Percentiles rank a stretch among this genome's conserved stretches.
phyloP scores from a whole-genome alignment of 2,797 vertebrate species.

The Danio choprae region DNA sequence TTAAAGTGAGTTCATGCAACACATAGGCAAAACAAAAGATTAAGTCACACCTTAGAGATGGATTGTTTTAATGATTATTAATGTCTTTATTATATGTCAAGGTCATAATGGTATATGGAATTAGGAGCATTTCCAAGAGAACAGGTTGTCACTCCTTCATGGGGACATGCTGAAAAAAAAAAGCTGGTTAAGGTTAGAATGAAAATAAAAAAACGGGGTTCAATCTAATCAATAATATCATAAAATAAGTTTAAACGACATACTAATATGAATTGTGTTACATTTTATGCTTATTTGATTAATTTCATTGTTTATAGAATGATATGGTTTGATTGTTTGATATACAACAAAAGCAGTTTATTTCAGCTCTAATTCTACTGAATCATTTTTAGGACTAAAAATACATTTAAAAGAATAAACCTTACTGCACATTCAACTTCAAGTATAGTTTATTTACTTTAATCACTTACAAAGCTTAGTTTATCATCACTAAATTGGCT shows the following conservation, averaged over 20 bases:
- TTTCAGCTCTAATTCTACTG: too few relatives aligned
- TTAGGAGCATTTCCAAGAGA: neutral
- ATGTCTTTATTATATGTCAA: neutral
- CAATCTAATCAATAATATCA: too few relatives aligned
- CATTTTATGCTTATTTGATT: too few relatives aligned
- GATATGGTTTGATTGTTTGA: neutral
- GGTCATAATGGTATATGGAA: neutral
- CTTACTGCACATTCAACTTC: neutral
- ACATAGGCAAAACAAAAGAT: slow-evolving; percentile 27
- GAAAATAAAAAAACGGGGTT: too few relatives aligned
- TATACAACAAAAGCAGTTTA: neutral
- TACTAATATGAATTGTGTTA: too few relatives aligned
- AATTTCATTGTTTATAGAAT: neutral
- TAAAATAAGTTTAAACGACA: too few relatives aligned
- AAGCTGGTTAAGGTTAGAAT: too few relatives aligned
- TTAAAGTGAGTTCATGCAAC: neutral
- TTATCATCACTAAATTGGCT: too few relatives aligned
- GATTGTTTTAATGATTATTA: neutral
- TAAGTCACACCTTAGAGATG: neutral
- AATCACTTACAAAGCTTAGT: neutral
- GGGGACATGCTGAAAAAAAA: too few relatives aligned
- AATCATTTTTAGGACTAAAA: too few relatives aligned
- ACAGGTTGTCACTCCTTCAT: too few relatives aligned
- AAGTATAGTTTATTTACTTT: neutral
- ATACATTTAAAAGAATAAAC: too few relatives aligned